These are phyloP conservation scores for Epinephelus cyanopodus DNA, from an alignment of 2,113 vertebrate species.

Conservation along the genomic window DNA sequence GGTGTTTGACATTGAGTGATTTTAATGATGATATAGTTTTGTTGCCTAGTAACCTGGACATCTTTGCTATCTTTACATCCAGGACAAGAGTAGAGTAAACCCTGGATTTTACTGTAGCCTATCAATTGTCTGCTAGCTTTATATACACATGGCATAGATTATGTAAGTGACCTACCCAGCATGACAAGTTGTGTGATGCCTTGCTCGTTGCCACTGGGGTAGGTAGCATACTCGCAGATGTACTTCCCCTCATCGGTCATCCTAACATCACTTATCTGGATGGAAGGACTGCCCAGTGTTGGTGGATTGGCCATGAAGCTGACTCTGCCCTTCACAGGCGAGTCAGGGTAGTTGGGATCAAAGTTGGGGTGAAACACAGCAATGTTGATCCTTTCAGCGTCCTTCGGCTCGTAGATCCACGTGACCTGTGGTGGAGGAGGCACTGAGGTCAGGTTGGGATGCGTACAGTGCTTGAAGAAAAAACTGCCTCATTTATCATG, in stretches of 20 bases:
- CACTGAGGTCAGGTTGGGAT: slow-evolving; percentile 19
- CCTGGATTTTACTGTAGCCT: background rate
- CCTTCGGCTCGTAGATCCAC: slow-evolving; percentile 84
- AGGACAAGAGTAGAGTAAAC: too few species aligned
- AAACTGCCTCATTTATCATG: slow-evolving; percentile 42
- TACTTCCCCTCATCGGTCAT: slow-evolving; percentile 89
- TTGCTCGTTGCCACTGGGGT: slow-evolving; percentile 88
- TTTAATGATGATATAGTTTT: background rate
- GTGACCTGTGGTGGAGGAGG: slow-evolving; percentile 81
- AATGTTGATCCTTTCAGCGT: slow-evolving; percentile 77
- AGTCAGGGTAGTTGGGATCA: slow-evolving; percentile 82
- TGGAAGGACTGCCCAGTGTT: slow-evolving; percentile 81
- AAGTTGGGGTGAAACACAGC: slow-evolving; percentile 86
- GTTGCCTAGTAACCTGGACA: background rate
- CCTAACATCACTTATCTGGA: slow-evolving; percentile 80
- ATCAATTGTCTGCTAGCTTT: background rate
- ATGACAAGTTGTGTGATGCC: slow-evolving; percentile 85
- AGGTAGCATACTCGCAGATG: slow-evolving; percentile 90
- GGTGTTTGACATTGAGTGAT: background rate
- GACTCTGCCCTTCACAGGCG: slow-evolving; percentile 73
- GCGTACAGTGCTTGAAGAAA: background rate
- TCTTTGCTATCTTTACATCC: too few species aligned
- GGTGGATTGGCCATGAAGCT: slow-evolving; percentile 65
- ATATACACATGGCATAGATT: background rate
- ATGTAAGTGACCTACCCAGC: slow-evolving; percentile 82